These are phyloP conservation scores for Lepus americanus DNA, from an alignment of 2,113 vertebrate species.

Conservation along the genomic window DNA sequence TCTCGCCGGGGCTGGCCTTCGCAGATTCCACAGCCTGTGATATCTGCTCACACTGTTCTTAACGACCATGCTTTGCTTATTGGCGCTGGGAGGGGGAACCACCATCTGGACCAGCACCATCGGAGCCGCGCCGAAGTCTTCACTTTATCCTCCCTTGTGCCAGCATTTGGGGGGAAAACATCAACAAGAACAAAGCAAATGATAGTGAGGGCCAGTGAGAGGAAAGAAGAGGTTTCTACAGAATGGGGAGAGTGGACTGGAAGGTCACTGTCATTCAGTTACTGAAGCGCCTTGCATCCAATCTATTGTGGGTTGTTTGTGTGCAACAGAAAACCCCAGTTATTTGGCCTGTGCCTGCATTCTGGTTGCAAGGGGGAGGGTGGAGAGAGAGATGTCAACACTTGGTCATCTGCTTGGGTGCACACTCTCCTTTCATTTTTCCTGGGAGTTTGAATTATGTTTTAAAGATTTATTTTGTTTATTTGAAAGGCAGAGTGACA, in stretches of 20 bases:
- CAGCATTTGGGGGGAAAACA: neutral
- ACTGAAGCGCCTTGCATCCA: neutral
- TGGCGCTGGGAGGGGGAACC: slow-evolving; percentile 67
- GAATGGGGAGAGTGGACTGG: neutral
- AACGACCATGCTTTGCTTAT: slow-evolving; percentile 39
- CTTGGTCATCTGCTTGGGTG: neutral
- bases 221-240: neutral
- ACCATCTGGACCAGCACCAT: slow-evolving; percentile 66
- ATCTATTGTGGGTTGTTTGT: neutral
- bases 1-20: neutral
- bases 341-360: neutral
- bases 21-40: slow-evolving; percentile 24
- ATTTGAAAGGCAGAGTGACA: too few relatives aligned
- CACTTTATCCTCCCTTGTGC: neutral
- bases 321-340: neutral
- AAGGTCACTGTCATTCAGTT: neutral
- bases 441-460: neutral
- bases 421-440: slow-evolving; percentile 13
- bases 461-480: too few relatives aligned
- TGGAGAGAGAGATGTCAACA: too few relatives aligned
- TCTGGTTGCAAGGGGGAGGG: neutral
- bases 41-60: slow-evolving; percentile 67
- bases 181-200: slow-evolving; percentile 19
- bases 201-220: neutral
- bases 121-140: slow-evolving; percentile 31